Conservation (phyloP, 2,888 invertebrate species). For the Chymomyza procnemis region DNA sequence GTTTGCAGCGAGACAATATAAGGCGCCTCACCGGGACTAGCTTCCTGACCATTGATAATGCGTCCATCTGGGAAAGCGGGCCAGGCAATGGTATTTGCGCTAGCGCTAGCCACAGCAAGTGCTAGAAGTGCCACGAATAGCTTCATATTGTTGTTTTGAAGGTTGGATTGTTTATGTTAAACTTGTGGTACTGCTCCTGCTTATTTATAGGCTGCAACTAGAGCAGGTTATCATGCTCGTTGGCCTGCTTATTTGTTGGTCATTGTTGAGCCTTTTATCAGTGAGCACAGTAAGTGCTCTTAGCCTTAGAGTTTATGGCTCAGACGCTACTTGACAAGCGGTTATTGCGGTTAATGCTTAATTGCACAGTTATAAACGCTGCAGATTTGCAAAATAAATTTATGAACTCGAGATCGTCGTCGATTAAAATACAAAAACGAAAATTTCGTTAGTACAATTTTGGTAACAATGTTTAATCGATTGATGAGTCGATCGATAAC, state of each 20-base stretch:
- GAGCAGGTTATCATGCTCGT: neutral
- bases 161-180: conserved; percentile 17
- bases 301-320: neutral
- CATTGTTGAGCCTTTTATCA: neutral
- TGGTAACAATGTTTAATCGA: neutral
- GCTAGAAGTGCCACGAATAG: conserved; percentile 56
- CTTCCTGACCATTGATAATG: conserved; percentile 75
- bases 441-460: neutral
- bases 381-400: conserved; percentile 37
- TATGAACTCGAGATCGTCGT: conserved; percentile 13
- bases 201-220: neutral
- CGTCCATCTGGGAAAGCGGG: conserved; percentile 68
- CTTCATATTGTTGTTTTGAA: conserved; percentile 55
- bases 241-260: neutral
- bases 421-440: neutral
- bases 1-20: conserved; percentile 77
- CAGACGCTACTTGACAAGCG: neutral
- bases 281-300: neutral
- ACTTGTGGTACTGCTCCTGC: neutral
- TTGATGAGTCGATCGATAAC: neutral
- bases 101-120: conserved; percentile 53
- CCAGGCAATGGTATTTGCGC: conserved; percentile 37
- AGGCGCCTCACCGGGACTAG: conserved; percentile 76
- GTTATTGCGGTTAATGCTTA: conserved; percentile 39
- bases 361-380: conserved; percentile 12